phyloP scores from a whole-genome alignment of 2,797 vertebrate species.

The Myiotriccus ornatus region DNA sequence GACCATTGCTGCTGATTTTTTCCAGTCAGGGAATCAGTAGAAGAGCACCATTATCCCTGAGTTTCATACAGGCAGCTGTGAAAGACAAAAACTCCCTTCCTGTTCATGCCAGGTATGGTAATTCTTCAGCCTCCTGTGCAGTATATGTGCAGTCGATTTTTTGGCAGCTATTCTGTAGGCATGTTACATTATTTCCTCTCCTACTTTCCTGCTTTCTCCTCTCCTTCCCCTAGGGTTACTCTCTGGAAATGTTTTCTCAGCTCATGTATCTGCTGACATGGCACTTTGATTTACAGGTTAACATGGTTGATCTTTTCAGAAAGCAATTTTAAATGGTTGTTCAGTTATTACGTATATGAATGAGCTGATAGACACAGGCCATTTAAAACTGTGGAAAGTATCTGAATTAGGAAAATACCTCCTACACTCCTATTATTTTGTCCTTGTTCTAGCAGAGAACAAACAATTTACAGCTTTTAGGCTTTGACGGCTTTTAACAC shows the following conservation, averaged over 20 bases:
- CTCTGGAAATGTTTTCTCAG: slow-evolving; percentile 39
- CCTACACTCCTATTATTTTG: not conserved
- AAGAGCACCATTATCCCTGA: slow-evolving; percentile 9
- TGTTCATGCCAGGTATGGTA: slow-evolving; percentile 4
- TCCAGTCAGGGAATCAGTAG: not conserved
- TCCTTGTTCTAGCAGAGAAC: not conserved
- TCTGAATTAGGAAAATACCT: not conserved
- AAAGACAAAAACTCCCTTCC: slow-evolving; percentile 42
- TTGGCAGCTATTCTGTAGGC: slow-evolving; percentile 42
- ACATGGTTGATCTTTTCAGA: slow-evolving; percentile 34
- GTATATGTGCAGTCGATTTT: slow-evolving; percentile 4
- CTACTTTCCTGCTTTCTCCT: not conserved
- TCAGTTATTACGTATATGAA: not conserved
- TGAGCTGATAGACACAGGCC: not conserved
- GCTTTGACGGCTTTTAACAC: slow-evolving; percentile 10
- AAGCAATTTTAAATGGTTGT: slow-evolving; percentile 33
- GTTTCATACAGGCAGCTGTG: slow-evolving; percentile 12
- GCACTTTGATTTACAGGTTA: slow-evolving; percentile 35
- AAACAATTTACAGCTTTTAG: slow-evolving; percentile 21
- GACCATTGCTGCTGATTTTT: slow-evolving; percentile 1
- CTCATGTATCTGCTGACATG: slow-evolving; percentile 15
- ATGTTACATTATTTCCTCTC: slow-evolving; percentile 27
- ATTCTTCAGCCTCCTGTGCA: slow-evolving; percentile 27
- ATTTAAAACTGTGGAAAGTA: not conserved
- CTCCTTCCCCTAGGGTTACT: not conserved